Conservation (phyloP, 2,797 vertebrate genomes). For the Chloroceryle amazona region DNA sequence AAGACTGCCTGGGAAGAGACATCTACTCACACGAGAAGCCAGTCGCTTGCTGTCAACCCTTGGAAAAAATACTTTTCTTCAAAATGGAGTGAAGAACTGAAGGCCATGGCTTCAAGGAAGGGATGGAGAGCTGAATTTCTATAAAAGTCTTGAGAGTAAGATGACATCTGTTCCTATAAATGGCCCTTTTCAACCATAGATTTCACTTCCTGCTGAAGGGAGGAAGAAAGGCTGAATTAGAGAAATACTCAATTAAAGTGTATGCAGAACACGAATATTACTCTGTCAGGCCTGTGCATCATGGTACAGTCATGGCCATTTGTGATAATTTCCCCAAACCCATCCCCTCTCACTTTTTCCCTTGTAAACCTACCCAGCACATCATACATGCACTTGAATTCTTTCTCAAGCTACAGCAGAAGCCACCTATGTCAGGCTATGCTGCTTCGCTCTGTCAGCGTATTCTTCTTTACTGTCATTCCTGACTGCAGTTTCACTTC, state of each 20-base stretch:
- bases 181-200: background rate
- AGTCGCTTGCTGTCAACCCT: accelerated
- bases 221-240: background rate
- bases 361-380: background rate
- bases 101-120: background rate
- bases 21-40: background rate
- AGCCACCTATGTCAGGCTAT: background rate
- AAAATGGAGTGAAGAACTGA: background rate
- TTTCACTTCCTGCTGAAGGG: background rate
- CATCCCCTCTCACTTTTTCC: background rate
- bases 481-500: background rate
- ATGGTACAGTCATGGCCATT: background rate
- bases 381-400: background rate
- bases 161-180: background rate
- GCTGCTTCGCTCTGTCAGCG: background rate
- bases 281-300: background rate
- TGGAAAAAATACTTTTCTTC: background rate
- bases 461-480: background rate
- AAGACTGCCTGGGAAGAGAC: background rate
- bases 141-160: background rate
- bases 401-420: background rate
- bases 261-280: background rate
- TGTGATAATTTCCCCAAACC: background rate
- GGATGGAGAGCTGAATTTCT: background rate
- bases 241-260: background rate